These are phyloP conservation scores for Pachymerium ferrugineum DNA, from an alignment of 2,888 invertebrate genomes.

Conservation along the genomic window DNA sequence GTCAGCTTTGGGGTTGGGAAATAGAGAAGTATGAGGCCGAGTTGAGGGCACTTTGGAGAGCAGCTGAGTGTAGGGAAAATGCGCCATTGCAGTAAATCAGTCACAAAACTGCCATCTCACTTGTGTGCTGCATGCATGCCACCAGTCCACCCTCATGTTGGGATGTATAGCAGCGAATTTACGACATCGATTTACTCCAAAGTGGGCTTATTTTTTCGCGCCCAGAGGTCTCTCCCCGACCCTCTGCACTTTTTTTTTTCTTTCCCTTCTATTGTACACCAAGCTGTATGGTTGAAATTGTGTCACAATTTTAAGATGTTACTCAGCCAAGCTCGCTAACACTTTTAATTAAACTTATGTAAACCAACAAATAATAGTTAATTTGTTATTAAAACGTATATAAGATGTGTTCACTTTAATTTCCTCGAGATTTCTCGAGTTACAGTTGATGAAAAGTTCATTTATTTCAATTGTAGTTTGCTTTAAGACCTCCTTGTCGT, in stretches of 20 bases:
- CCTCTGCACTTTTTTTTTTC: neutral
- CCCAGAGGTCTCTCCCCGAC: neutral
- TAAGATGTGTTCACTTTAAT: too few relatives aligned
- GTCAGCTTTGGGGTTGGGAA: slow-evolving; percentile 25
- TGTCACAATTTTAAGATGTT: too few relatives aligned
- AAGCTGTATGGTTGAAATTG: too few relatives aligned
- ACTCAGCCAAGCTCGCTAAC: too few relatives aligned
- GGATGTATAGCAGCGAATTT: neutral
- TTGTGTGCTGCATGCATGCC: slow-evolving; percentile 16
- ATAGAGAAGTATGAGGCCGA: slow-evolving; percentile 18
- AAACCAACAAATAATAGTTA: too few relatives aligned
- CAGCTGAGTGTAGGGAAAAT: slow-evolving; percentile 25
- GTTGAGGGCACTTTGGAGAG: slow-evolving; percentile 23
- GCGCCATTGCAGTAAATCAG: slow-evolving; percentile 23
- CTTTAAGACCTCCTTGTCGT: neutral
- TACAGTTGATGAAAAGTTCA: neutral
- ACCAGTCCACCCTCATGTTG: neutral
- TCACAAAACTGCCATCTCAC: slow-evolving; percentile 24
- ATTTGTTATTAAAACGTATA: too few relatives aligned
- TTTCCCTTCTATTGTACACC: too few relatives aligned
- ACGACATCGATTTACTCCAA: slow-evolving; percentile 22
- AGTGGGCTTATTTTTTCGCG: slow-evolving; percentile 17
- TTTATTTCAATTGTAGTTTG: neutral
- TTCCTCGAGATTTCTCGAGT: too few relatives aligned
- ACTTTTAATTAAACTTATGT: too few relatives aligned